phyloP scores from a whole-genome alignment of 2,797 vertebrate genomes.

The Sylvia borin region DNA sequence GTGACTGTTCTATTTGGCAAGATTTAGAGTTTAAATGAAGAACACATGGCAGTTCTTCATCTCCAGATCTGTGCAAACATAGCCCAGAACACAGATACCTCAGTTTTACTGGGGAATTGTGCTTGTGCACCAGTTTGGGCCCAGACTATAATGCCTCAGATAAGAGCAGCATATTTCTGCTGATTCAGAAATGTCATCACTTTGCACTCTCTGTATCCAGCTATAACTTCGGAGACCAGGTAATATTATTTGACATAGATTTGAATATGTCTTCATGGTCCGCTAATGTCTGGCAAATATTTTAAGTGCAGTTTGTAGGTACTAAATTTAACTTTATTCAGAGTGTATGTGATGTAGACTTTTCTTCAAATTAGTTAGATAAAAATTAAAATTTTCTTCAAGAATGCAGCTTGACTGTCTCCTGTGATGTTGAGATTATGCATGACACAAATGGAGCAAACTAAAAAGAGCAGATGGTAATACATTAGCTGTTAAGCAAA shows the following conservation, averaged over 20 bases:
- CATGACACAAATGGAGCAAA: not conserved
- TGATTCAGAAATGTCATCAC: not conserved
- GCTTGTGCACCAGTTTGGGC: not conserved
- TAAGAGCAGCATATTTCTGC: not conserved
- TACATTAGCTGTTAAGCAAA: not conserved
- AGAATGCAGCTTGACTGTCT: not conserved
- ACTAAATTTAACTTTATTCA: not conserved
- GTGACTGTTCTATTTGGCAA: not conserved
- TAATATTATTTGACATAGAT: not conserved
- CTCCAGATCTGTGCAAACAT: not conserved
- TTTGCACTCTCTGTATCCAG: not conserved
- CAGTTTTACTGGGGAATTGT: not conserved
- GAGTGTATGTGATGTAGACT: not conserved
- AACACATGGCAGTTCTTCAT: not conserved
- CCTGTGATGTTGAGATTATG: not conserved
- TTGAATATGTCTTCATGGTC: not conserved
- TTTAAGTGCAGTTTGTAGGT: not conserved
- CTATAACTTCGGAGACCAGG: not conserved
- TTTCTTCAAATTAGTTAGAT: not conserved
- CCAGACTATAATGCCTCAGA: not conserved
- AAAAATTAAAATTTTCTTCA: not conserved
- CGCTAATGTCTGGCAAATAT: not conserved
- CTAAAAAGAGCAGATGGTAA: not conserved
- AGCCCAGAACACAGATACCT: not conserved
- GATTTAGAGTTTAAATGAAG: slow-evolving; percentile 11